Evolutionary conservation across 1,140 invertebrate genomes (phyloP).

Genomic region (Trachymyrmex septentrionalis): DNA sequence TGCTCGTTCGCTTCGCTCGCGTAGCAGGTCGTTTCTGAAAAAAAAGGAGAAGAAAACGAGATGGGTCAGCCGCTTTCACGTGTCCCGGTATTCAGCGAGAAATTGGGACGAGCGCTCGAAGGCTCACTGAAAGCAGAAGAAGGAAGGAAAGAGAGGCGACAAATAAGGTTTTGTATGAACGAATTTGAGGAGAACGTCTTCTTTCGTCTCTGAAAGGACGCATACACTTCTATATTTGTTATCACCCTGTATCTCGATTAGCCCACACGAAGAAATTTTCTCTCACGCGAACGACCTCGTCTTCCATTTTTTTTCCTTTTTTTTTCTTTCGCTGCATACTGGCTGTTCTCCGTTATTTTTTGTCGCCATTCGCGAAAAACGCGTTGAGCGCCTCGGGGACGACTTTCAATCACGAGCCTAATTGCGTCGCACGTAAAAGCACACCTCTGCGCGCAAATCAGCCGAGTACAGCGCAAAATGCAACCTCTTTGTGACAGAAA

Average conservation of each 20-base stretch:
- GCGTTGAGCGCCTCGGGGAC: constrained; percentile 21
- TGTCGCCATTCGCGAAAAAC: constrained; percentile 13
- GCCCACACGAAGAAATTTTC: constrained; percentile 50
- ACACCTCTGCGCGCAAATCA: not conserved
- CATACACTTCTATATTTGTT: constrained; percentile 59
- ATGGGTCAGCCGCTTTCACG: constrained; percentile 74
- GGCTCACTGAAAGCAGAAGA: constrained; percentile 70
- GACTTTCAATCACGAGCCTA: constrained; percentile 37
- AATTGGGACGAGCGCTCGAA: constrained; percentile 77
- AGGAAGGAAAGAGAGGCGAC: not conserved
- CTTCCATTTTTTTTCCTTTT: not conserved
- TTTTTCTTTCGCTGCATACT: not conserved
- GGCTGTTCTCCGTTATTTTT: not conserved
- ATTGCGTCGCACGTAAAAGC: constrained; percentile 33
- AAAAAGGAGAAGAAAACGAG: constrained; percentile 58
- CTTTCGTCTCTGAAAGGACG: constrained; percentile 69
- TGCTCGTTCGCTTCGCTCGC: not conserved
- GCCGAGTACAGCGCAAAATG: not conserved
- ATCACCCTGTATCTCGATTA: constrained; percentile 70
- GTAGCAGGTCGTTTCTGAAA: not conserved
- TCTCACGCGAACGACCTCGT: not conserved
- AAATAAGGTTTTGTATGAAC: constrained; percentile 68
- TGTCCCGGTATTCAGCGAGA: constrained; percentile 69
- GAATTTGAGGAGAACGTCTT: constrained; percentile 73
- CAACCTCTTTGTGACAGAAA: constrained; percentile 1